Percentiles rank a stretch among this genome's conserved stretches.
Conservation (phyloP, 2,888 invertebrate genomes). For the Zygaena filipendulae region DNA sequence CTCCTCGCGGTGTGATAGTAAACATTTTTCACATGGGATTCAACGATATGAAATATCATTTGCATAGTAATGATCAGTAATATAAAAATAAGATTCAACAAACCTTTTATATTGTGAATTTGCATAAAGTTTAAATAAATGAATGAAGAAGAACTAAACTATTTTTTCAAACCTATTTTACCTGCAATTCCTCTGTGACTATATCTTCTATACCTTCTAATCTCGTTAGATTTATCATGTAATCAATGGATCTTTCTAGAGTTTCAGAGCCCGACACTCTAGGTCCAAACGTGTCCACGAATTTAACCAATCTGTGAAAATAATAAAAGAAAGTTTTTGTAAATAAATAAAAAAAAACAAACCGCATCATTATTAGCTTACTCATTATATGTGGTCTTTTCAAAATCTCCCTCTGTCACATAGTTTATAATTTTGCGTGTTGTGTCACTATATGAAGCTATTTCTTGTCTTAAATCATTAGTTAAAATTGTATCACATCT, state of each 20-base stretch:
- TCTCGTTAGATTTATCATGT: conserved; percentile 54
- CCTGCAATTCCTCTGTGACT: conserved; percentile 80
- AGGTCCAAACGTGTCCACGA: conserved; percentile 68
- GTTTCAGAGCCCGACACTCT: conserved; percentile 69
- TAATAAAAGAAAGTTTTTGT: not conserved
- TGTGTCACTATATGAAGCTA: conserved; percentile 12
- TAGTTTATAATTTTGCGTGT: conserved; percentile 12
- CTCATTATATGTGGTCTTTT: conserved; percentile 10
- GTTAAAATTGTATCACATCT: conserved; percentile 3
- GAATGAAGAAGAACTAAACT: too few species aligned
- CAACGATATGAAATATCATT: too few species aligned
- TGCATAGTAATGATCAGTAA: too few species aligned
- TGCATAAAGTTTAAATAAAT: too few species aligned
- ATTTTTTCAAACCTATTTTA: too few species aligned
- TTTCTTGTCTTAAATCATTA: conserved; percentile 9
- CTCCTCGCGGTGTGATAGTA: too few species aligned
- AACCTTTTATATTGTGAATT: too few species aligned
- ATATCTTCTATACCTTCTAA: conserved; percentile 65
- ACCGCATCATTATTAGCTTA: too few species aligned
- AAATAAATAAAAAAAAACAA: not conserved
- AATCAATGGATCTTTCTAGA: conserved; percentile 74
- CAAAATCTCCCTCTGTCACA: conserved; percentile 10
- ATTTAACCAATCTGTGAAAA: conserved; percentile 29
- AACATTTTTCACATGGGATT: too few species aligned
- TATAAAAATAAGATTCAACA: too few species aligned